Base-by-base conservation (phyloP, 2,113 vertebrate genomes). In the Caranx ignobilis region DNA sequence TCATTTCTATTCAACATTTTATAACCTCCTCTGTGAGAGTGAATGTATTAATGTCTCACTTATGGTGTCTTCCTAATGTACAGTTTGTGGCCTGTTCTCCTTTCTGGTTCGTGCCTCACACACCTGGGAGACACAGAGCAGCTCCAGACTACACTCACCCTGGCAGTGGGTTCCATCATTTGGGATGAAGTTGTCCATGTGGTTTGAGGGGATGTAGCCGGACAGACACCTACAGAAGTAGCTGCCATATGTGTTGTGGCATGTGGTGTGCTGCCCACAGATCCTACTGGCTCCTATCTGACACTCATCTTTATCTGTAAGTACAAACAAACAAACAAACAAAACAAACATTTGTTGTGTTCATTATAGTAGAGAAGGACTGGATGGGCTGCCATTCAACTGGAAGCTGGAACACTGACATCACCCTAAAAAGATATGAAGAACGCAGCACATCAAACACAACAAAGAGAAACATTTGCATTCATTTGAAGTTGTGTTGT, bases 231-330 rank as follows among this genome's bases (percentile, higher is more conserved):
- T 92, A 2, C 98, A 99, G 65, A 95, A 97, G 94, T 97, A 99
- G 83, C 97, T 98, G 84, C 98, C 98, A 0, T 93, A 92, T 0
- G 96, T 99, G 84, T 99, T 99, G 84, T 97, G 96, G 79, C 98
- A 99, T 34, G 83, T 80, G 0, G 97, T 96, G 82, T 97, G 95
- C 35, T 94, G 93, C 37, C 98, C 98, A 60, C 98, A 99, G 89
- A 99, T 98, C 86, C 93, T 95, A 11, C 19, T 79, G 62, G 93
- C 88, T 87, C 96, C 97, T 60, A 97, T 94, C 64, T 94, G 95
- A 81, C 98, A 99, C 81, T 99, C 98, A 7, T 99, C 94, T 92
- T 99, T 99, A 93, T 99, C 98, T 99, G 92, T 75, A 34, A 78
- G 60, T 26, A 1, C 26, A 26, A 26, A 26, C 5, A 85, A 31